phyloP scores from a whole-genome alignment of 2,888 invertebrate genomes.

The Coleophora deauratella region DNA sequence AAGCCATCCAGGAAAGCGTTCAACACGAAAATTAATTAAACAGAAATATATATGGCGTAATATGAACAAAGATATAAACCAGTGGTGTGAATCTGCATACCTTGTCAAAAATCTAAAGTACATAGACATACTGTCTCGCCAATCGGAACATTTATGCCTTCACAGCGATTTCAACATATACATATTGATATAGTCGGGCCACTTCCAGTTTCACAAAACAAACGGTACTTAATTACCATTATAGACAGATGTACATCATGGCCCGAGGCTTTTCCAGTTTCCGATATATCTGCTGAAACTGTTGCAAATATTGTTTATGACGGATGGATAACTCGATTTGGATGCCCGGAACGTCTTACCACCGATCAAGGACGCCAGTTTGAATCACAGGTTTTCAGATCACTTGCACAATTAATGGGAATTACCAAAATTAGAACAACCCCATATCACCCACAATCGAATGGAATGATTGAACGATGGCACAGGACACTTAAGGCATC shows the following conservation, averaged over 20 bases:
- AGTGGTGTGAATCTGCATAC: no score
- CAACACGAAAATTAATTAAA: conserved; percentile 6
- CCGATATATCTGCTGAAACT: conserved; percentile 18
- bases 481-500: conserved; percentile 21
- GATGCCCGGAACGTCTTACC: conserved; percentile 22
- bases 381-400: conserved; percentile 26
- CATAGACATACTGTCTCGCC: conserved; percentile 5
- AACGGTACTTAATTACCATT: conserved; percentile 16
- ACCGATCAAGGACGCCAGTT: conserved; percentile 27
- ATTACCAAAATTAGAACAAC: conserved; percentile 8
- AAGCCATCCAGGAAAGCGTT: conserved; percentile 10
- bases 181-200: conserved; percentile 13
- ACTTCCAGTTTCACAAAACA: conserved; percentile 10
- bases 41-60: conserved; percentile 11
- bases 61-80: no score
- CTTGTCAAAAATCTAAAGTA: no score
- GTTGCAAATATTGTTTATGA: conserved; percentile 16
- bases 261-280: conserved; percentile 16
- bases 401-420: conserved; percentile 15
- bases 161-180: conserved; percentile 9
- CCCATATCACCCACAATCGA: no score
- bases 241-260: conserved; percentile 11
- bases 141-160: no score
- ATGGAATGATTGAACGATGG: conserved; percentile 18
- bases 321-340: conserved; percentile 16